Evolutionary conservation across 1,140 invertebrate genomes (phyloP), one percentile per base, ranked within the genome.

Genomic region (Aphis gossypii): DNA sequence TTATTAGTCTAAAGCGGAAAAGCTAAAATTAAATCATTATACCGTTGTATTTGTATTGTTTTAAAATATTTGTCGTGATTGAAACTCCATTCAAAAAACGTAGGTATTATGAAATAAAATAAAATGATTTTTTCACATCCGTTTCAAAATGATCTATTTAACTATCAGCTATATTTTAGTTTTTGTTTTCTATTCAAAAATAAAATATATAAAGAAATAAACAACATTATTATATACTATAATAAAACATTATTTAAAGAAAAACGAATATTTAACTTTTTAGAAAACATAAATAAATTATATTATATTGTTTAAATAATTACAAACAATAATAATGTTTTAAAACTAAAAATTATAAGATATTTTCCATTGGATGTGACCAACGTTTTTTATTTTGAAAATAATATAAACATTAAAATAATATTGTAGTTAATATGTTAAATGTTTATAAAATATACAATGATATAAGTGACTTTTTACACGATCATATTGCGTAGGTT

Each of bases 111-210:
- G 18, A 86, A 86, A 86, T 20, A 89, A 76, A 76, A 76, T n/a
- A 23, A 21, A 86, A 86, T 46, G 25, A 90, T 68, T 90, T 90
- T 89, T 7, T 56, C 14, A 90, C 51, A 38, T 90, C 88, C 88
- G 88, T 90, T 90, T 25, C 41, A 60, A 60, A 90, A 41, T 60
- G 5, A 60, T 86, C 60, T 20, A 76, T 76, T 76, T 76, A 76
- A 76, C 30, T 7, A 76, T n/a, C 30, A n/a, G 18, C 14, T 76
- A n/a, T 76, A 35, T 76, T 76, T 30, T 76, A 76, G 60, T n/a
- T 76, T 18, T n/a, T 35, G 60, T n/a, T 51, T 51, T n/a, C 60
- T 76, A 68, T 76, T 76, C 60, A 76, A 2, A 6, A 2, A 30
- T 76, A 76, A n/a, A 35, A 35, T 35, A n/a, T 60, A 20, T 60